Evolutionary conservation across 2,113 vertebrate species (phyloP), one percentile per base, ranked within the genome.

Genomic region (Nymphicus hollandicus): DNA sequence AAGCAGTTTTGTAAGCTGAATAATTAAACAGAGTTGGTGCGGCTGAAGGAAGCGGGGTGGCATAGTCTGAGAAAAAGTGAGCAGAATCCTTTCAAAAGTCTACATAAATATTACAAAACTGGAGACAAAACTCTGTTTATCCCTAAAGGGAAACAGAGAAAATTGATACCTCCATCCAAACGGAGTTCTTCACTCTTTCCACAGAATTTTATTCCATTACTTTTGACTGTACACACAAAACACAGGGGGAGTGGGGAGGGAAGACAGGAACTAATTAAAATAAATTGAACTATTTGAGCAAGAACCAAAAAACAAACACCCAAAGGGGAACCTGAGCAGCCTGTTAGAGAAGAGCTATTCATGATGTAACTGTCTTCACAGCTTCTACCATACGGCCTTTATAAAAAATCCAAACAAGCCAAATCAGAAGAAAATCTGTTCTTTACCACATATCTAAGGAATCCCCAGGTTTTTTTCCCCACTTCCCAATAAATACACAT

Each of bases 51-150:
- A 74, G 37, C 27, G 84, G 43, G 46, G 27, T 92, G 60, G 28
- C 47, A 37, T 47, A 76, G 55, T 49, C 44, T 87, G 41, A 70
- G 66, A n/a, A 95, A 95, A 82, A 0, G 0, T 56, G 87, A 91
- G 44, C 28, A 69, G 47, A 39, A 89, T 76, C 52, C 24, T 87
- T 84, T 31, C 2, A 41, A 69, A 92, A 80, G 41, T 85, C 89
- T 69, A 76, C 66, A 61, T 92, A 87, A 95, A 92, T 87, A 81
- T 81, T 87, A 56, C 22, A 72, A 69, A 91, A 91, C 29, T 71
- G 33, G 78, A 91, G 70, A 49, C 41, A 79, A 89, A 49, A 15
- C 31, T 68, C 35, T 92, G 33, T 94, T 95, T 95, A 88, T 64
- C 63, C 84, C 58, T 87, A 66, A 84, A 91, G 84, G 81, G 11